A percentile compares a stretch with the other conserved stretches of the same genome.
Conservation (phyloP, 2,797 vertebrate species). For the Anguilla marmorata region DNA sequence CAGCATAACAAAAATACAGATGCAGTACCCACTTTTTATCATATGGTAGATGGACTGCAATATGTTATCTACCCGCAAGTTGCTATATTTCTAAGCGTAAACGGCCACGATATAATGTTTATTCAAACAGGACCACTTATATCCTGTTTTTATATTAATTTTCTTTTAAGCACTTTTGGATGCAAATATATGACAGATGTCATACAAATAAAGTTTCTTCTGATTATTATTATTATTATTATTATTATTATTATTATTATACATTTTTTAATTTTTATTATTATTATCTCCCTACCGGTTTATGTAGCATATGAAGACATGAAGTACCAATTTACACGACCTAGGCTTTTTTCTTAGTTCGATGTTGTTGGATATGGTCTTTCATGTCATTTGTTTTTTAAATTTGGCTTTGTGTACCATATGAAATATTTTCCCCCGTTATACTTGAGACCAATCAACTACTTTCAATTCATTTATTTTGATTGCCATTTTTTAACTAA, state of each 20-base stretch:
- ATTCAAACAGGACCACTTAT: neutral
- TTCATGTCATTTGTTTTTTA: neutral
- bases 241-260: neutral
- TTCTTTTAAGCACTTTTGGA: neutral
- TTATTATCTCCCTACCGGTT: neutral
- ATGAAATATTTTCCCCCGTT: neutral
- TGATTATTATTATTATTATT: neutral
- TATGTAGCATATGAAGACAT: neutral
- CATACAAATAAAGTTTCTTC: neutral
- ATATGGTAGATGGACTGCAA: neutral
- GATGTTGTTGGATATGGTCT: neutral
- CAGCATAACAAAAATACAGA: neutral
- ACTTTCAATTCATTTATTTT: neutral
- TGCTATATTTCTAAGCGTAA: neutral
- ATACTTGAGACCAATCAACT: neutral
- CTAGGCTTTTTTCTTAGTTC: neutral
- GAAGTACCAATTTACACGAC: neutral
- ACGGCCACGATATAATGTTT: neutral
- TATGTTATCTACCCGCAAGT: neutral
- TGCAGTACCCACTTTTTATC: neutral
- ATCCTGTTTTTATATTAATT: neutral
- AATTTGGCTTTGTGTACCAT: neutral
- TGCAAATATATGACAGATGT: neutral
- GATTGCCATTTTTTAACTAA: neutral
- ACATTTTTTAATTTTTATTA: neutral